Conservation (phyloP, 1,140 invertebrate species). For the Hylaeus anthracinus region DNA sequence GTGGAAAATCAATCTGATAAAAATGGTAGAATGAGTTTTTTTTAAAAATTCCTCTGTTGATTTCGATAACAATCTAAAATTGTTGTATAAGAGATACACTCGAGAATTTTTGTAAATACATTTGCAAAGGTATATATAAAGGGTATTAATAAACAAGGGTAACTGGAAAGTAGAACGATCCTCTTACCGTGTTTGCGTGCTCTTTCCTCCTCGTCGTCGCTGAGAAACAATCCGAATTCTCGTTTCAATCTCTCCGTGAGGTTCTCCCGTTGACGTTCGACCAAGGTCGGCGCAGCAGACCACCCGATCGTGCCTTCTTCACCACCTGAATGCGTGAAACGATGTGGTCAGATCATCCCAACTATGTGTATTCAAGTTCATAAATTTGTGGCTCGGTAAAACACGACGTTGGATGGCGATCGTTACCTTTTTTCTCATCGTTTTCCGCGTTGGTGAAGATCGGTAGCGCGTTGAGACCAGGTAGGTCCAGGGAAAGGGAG, state of each 20-base stretch:
- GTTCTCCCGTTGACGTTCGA: conserved; percentile 88
- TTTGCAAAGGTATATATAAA: no score
- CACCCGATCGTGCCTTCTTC: conserved; percentile 77
- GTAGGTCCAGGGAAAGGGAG: conserved; percentile 67
- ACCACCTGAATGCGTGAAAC: conserved; percentile 57
- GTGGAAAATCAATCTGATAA: no score
- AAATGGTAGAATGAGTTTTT: no score
- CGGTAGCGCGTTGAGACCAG: conserved; percentile 73
- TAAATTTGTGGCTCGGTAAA: no score
- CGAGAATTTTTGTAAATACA: no score
- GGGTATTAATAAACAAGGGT: background rate
- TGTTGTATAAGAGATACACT: no score
- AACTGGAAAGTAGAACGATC: background rate
- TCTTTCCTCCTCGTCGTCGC: conserved; percentile 85
- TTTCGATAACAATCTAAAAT: no score
- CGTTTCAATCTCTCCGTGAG: conserved; percentile 87
- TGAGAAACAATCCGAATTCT: conserved; percentile 88
- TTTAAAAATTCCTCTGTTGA: no score
- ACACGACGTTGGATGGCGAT: background rate
- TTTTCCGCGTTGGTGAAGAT: conserved; percentile 72
- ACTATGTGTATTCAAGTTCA: no score
- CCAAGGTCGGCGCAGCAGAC: conserved; percentile 85
- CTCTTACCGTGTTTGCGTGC: conserved; percentile 78
- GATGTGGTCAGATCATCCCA: background rate
- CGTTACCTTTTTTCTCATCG: conserved; percentile 78